Evolutionary conservation across 2,888 invertebrate species (phyloP).

Genomic region (Antitype chi): DNA sequence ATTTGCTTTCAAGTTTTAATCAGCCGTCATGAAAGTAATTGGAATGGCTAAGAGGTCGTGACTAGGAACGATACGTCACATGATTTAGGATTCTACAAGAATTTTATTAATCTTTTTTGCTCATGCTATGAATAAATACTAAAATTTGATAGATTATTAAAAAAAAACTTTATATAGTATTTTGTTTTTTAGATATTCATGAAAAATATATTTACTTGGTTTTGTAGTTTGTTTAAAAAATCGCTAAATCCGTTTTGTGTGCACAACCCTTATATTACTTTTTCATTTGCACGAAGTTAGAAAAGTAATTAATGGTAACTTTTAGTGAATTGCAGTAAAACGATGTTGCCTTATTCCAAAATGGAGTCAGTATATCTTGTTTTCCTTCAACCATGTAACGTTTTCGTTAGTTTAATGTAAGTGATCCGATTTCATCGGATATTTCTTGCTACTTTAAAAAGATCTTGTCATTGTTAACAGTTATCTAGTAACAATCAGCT

Average conservation of each 20-base stretch:
- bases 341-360: background rate
- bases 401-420: conserved; percentile 34
- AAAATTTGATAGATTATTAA: background rate
- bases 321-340: background rate
- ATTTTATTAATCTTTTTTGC: background rate
- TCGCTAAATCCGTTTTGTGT: conserved; percentile 15
- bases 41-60: conserved; percentile 68
- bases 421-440: conserved; percentile 78
- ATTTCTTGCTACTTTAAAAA: conserved; percentile 66
- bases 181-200: background rate
- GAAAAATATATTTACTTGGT: background rate
- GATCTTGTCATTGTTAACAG: conserved; percentile 49
- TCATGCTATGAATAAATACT: background rate
- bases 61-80: conserved; percentile 64
- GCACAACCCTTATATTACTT: conserved; percentile 28
- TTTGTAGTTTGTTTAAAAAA: background rate
- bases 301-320: background rate
- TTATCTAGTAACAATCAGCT: conserved; percentile 62
- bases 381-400: conserved; percentile 58
- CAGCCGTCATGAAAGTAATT: conserved; percentile 61
- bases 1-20: conserved; percentile 70
- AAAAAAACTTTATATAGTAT: background rate
- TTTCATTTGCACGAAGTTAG: background rate
- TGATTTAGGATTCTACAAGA: conserved; percentile 32
- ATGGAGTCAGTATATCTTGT: background rate